Base-by-base conservation (phyloP, 1,140 invertebrate species). In the Bombus sylvicola region DNA sequence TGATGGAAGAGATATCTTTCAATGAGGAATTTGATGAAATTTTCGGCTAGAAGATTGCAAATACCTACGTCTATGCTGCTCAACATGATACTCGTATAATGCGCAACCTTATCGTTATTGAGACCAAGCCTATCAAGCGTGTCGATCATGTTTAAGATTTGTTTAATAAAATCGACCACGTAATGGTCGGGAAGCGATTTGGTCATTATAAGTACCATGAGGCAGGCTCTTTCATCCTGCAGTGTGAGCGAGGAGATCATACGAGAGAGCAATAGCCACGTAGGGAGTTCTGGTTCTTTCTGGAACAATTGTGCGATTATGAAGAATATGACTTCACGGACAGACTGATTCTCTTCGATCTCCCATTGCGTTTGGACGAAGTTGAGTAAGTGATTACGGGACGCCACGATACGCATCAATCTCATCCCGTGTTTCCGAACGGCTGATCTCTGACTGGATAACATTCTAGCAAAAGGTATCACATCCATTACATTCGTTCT, bases 371-470 rank as follows among this genome's bases (percentile, higher is more conserved):
- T 34, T 0, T 37, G 28, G 0, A 93, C 73, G n/a, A 92, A 93
- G 0, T 68, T 18, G 0, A 47, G 31, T 8, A 90, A 66, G 10
- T 93, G 62, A 0, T 87, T 59, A 0, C 81, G 41, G 8, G 90
- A 18, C 0, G 90, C 87, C 5, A 92, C 72, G 0, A 78, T 13
- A 34, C 39, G 82, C 66, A 95, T 84, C 13, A 95, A 10, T 57
- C 92, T 88, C 22, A 94, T 91, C 0, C 92, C 92, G 9, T 93
- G 91, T 64, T 94, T 94, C 12, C 83, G 91, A 0, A 92, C 80
- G 9, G 92, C 89, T 0, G 94, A 87, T 13, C 87, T 83, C 53
- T 89, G 71, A 0, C 66, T 76, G 0, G 85, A 15, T 8, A 94
- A 81, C 10, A 47, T 84, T 28, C 62, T 81, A 0, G 89, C 87